Evolutionary conservation across 2,888 invertebrate species (phyloP), one percentile per base, ranked within the genome.

Genomic region (Eurytoma adleriae): DNA sequence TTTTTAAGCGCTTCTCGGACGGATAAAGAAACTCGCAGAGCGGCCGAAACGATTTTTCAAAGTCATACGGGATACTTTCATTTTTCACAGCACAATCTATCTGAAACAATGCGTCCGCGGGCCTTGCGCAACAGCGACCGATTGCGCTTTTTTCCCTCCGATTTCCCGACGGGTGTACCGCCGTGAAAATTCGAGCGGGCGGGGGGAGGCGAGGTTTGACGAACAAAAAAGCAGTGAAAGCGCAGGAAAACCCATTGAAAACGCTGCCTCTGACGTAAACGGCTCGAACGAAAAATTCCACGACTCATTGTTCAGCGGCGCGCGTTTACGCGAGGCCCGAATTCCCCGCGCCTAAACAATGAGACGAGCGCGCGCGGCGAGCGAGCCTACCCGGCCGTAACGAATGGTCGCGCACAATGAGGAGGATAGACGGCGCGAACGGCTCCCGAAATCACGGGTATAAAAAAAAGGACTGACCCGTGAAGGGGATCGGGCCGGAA

Each of bases 151-250:
- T 68, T 24, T 27, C 10, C 24, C 24, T 24, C 1, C 24, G 24
- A 24, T 24, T 16, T 2, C 30, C 7, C 27, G n/a, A n/a, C n/a
- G n/a, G n/a, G n/a, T n/a, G n/a, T n/a, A n/a, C n/a, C 5, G 20
- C 12, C 30, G 12, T 56, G 40, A 40, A 40, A 40, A 40, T 7
- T 3, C 3, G 3, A 30, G 7, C 40, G 40, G 4, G 1, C n/a
- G n/a, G 40, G 40, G n/a, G 57, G 10, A 61, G 13, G 24, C 24
- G 30, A 50, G 5, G 48, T 18, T 12, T 7, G 20, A 77, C 56
- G 56, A 27, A 56, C 12, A 54, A 62, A 64, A 69, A 52, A 59
- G 5, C 72, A 52, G 72, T 59, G 78, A 78, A 72, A 78, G 78
- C 67, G 59, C 50, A 50, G 67, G 72, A 78, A 78, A 72, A 67